Evolutionary conservation across 2,113 vertebrate genomes (phyloP).

Genomic region (Steatornis caripensis): DNA sequence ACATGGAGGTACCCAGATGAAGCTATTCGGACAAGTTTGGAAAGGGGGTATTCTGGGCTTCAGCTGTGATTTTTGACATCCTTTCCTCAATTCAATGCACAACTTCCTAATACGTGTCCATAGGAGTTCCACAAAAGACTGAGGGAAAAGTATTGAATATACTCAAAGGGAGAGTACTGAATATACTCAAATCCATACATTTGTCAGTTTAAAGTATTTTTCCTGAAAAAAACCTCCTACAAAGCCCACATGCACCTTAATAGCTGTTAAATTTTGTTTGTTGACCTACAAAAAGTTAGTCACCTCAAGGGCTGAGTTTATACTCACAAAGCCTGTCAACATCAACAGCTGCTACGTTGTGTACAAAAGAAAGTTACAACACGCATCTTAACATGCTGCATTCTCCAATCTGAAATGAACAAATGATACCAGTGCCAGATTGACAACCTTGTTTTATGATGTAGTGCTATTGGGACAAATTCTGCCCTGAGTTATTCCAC

Average conservation of each 20-base stretch:
- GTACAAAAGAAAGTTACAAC: background rate
- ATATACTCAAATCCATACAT: background rate
- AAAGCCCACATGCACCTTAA: background rate
- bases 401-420: background rate
- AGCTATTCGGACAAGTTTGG: background rate
- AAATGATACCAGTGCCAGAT: background rate
- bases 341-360: background rate
- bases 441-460: background rate
- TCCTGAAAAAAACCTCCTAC: background rate
- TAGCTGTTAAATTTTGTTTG: background rate
- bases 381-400: background rate
- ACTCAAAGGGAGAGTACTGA: background rate
- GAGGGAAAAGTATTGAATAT: background rate
- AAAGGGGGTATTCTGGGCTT: background rate
- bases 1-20: background rate
- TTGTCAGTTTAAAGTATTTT: background rate
- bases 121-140: background rate
- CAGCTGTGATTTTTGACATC: background rate
- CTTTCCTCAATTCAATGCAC: background rate
- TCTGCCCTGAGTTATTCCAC: background rate
- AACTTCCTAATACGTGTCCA: fast-evolving
- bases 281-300: background rate
- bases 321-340: background rate
- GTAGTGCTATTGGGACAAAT: background rate
- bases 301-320: background rate